Base-by-base conservation (phyloP, 2,797 vertebrate genomes). In the Lepidocolaptes lacrymiger region DNA sequence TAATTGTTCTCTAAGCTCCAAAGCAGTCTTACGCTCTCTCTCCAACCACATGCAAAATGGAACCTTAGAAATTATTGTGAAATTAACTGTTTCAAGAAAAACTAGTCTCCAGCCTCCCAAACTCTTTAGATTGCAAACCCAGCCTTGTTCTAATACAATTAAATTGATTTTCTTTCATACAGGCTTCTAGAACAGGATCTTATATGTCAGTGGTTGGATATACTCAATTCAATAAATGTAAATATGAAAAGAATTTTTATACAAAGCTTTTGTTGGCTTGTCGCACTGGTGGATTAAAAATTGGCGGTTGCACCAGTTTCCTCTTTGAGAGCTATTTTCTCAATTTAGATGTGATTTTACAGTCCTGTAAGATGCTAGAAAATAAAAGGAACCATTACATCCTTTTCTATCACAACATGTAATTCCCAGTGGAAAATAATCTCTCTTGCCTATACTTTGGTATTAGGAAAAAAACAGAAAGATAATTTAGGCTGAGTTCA, bases 1-100 rank as follows among this genome's bases (percentile, higher is more conserved):
- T 73, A 97, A 97, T 95, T 97, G 96, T 79, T 97, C 94, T 95
- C 96, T 89, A 86, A 95, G 94, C 93, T 97, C 95, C 95, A 93
- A 93, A 94, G 95, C 93, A 94, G 73, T 95, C 90, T 94, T 96
- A 97, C 86, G 89, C 85, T 93, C 88, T 97, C 78, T 95, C 67
- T 95, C 87, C 94, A 97, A 91, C 88, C 89, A 91, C 68, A 48
- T 91, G 84, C 82, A 93, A 93, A 93, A 87, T 81, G 63, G 79
- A 93, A 73, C 79, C 91, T 95, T 93, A 94, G 61, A 95, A 91
- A 93, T 74, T 37, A 71, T 85, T 91, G 41, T 72, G 71, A 93
- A 93, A 93, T 89, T 74, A 81, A 88, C 80, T 88, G 64, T 77
- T 95, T 92, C 7, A 36, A 93, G 93, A 94, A 95, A 96, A 96